These are phyloP conservation scores for Lasius platythorax DNA, from an alignment of 2,888 invertebrate genomes.

Conservation along the genomic window DNA sequence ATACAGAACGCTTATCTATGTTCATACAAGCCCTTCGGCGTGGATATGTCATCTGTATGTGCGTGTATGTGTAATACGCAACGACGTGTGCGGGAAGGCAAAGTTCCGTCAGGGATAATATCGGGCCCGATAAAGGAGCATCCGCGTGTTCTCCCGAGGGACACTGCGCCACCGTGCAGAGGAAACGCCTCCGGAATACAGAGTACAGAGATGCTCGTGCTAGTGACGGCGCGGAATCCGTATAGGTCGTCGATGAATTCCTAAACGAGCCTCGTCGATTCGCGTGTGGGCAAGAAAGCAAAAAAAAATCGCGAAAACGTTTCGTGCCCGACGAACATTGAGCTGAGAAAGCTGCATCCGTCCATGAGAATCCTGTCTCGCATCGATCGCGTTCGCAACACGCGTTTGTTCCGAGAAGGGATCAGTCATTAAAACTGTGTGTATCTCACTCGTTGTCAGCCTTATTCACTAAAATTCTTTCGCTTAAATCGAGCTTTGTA, in stretches of 20 bases:
- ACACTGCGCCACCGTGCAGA: slow-evolving; percentile 35
- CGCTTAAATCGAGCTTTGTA: neutral
- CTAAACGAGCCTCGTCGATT: slow-evolving; percentile 58
- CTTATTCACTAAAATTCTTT: neutral
- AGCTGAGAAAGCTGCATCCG: neutral
- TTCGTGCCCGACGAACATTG: neutral
- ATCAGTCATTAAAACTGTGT: neutral
- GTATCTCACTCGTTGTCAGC: no score
- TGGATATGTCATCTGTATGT: neutral
- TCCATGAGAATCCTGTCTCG: neutral
- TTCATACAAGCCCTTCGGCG: slow-evolving; percentile 19
- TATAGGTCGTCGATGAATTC: slow-evolving; percentile 59
- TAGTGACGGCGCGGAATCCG: slow-evolving; percentile 48
- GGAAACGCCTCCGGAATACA: slow-evolving; percentile 68
- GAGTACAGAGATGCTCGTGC: slow-evolving; percentile 41
- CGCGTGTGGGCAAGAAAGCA: slow-evolving; percentile 23
- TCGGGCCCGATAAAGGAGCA: slow-evolving; percentile 71
- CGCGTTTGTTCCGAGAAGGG: neutral
- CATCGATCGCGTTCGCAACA: neutral
- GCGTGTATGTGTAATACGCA: slow-evolving; percentile 31
- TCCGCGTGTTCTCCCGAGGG: slow-evolving; percentile 63
- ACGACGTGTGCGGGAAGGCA: slow-evolving; percentile 38
- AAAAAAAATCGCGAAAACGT: slow-evolving; percentile 46
- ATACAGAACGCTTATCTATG: slow-evolving; percentile 14
- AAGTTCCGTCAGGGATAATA: slow-evolving; percentile 73